Conservation (phyloP, 1,140 invertebrate species). For the Nephotettix cincticeps region DNA sequence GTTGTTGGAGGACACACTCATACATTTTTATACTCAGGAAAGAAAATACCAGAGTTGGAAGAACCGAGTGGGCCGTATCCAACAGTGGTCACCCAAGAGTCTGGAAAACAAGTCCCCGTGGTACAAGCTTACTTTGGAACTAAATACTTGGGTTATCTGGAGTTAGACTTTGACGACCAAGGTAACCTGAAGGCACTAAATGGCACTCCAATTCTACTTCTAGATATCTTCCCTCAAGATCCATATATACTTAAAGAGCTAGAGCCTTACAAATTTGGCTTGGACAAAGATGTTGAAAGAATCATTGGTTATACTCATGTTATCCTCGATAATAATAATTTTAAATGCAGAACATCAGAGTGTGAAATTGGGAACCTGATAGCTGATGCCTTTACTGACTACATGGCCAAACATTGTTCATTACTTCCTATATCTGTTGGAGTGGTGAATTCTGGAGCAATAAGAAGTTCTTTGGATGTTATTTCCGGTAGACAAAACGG, state of each 20-base stretch:
- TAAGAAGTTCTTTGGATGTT: conserved; percentile 62
- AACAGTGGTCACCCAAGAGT: conserved; percentile 64
- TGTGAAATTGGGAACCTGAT: conserved; percentile 86
- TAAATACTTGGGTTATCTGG: conserved; percentile 84
- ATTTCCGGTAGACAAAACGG: conserved; percentile 47
- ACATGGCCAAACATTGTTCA: conserved; percentile 42
- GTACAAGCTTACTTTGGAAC: conserved; percentile 91
- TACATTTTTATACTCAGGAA: conserved; percentile 79
- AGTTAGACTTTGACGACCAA: conserved; percentile 66
- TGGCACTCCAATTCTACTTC: conserved; percentile 81
- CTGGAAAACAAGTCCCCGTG: conserved; percentile 73
- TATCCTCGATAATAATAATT: conserved; percentile 57
- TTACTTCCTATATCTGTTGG: conserved; percentile 56
- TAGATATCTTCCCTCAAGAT: conserved; percentile 55
- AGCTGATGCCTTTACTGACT: conserved; percentile 66
- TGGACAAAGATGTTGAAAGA: conserved; percentile 52
- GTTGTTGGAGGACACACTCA: conserved; percentile 88
- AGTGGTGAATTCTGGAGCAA: conserved; percentile 70
- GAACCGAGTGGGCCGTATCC: conserved; percentile 73
- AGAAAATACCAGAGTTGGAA: conserved; percentile 60
- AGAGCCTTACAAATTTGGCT: conserved; percentile 56
- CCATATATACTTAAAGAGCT: too few relatives aligned
- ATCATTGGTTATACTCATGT: conserved; percentile 63
- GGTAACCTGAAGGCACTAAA: conserved; percentile 67
- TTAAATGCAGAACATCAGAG: conserved; percentile 64